Evolutionary conservation across 2,888 invertebrate species (phyloP), one percentile per base, ranked within the genome.

Genomic region (Calameuta idolon): DNA sequence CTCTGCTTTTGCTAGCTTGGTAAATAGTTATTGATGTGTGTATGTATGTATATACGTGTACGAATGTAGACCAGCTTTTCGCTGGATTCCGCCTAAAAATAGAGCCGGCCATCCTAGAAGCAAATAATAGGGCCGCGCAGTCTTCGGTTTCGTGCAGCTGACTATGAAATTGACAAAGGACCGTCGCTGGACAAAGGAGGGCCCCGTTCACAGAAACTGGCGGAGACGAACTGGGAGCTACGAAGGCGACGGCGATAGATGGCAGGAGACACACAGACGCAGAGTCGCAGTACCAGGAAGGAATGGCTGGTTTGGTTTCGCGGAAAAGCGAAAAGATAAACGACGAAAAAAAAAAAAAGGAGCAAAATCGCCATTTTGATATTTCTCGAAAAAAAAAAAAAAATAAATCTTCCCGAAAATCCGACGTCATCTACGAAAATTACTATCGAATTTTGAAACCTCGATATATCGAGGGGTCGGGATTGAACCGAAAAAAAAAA

Each of bases 111-210:
- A 85, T 88, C 86, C 85, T 87, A 88, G 87, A 88, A 87, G 55
- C 86, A 87, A 87, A 83, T 82, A 86, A 82, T 81, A 81, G 79
- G 79, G 79, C 79, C 83, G 77, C 83, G 77, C 83, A 84, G 79
- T 82, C 80, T 78, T 79, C 80, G 81, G 79, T 79, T 81, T 85
- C 86, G 88, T 87, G 88, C 88, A 89, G 87, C 86, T 87, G 86
- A 87, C 88, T 87, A 87, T 79, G 85, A 86, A 85, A 88, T 87
- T 87, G 82, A 88, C 88, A 86, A 89, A 88, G 87, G 86, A 85
- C 82, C 81, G 77, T 75, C 76, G 74, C 33, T 84, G 85, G 86
- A 88, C 88, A 89, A 89, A 89, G 87, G 87, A 84, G 85, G 79
- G 79, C 79, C 80, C 81, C 82, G 81, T 79, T 79, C 79, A 76